Evolutionary conservation across 2,888 invertebrate genomes (phyloP), one percentile per base, ranked within the genome.

Genomic region (Synanthedon myopaeformis): DNA sequence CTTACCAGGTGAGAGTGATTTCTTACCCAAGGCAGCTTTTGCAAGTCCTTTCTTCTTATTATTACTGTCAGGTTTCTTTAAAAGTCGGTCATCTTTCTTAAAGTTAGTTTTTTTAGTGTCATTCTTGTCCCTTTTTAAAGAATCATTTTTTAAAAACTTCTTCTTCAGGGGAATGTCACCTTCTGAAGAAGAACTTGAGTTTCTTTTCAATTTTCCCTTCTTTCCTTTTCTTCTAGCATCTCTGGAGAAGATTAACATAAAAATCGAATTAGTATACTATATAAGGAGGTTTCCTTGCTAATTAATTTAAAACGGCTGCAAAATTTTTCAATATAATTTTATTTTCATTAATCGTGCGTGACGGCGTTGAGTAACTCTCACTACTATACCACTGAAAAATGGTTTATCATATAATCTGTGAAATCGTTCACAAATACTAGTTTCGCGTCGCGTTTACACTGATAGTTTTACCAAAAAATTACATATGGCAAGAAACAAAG

Each of bases 121-220:
- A 71, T 66, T 76, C 72, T 84, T 86, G 57, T 83, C 86, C 60
- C 78, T 72, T 72, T 88, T 88, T 14, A 72, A 53, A 42, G 69
- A 51, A 56, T 85, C 85, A 60, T 56, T 69, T 79, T 87, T 88
- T 19, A 81, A 63, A 59, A 89, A 85, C 67, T 90, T 90, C 65
- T 90, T 90, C 69, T 88, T 88, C 35, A 82, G 62, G 54, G 82
- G 82, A 48, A 87, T 83, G 60, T 90, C 91, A 54, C 89, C 89
- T 59, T 92, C 93, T 3, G 93, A 92, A 10, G 92, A 91, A 13
- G 89, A 89, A 65, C 90, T 90, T 1, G 90, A 90, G 66, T 90
- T 88, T 42, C 91, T 79, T 70, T 89, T 90, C 48, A 87, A 70
- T 67, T 90, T 90, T 52, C 86, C 83, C 53, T 88, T 89, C 60